phyloP scores from a whole-genome alignment of 2,888 invertebrate genomes.

The Metellina segmentata region DNA sequence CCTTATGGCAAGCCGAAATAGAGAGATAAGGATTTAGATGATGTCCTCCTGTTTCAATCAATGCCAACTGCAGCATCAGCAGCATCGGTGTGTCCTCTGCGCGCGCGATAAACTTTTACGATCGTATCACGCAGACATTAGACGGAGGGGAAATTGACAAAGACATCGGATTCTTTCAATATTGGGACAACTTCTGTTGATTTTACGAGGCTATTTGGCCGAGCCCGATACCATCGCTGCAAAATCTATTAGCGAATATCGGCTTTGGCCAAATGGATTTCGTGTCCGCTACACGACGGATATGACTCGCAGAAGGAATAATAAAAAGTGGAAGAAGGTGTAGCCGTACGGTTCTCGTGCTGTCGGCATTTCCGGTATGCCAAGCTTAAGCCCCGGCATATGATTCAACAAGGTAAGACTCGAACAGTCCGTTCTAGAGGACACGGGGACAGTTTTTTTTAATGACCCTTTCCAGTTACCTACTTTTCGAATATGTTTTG shows the following conservation, averaged over 20 bases:
- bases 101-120: constrained; percentile 23
- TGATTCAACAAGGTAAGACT: too few relatives aligned
- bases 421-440: too few relatives aligned
- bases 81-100: background rate
- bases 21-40: constrained; percentile 28
- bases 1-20: background rate
- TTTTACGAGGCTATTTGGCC: constrained; percentile 1
- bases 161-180: background rate
- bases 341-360: background rate
- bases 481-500: too few relatives aligned
- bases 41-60: background rate
- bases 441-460: too few relatives aligned
- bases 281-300: background rate
- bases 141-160: background rate
- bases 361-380: background rate
- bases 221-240: constrained; percentile 21
- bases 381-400: too few relatives aligned
- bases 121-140: background rate
- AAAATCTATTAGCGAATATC: constrained; percentile 11
- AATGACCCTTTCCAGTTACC: too few relatives aligned
- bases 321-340: too few relatives aligned
- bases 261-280: background rate
- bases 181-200: background rate
- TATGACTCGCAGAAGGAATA: background rate
- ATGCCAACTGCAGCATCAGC: background rate